Conservation (phyloP, 2,797 vertebrate genomes). For the Oceanodroma leucorhoa region DNA sequence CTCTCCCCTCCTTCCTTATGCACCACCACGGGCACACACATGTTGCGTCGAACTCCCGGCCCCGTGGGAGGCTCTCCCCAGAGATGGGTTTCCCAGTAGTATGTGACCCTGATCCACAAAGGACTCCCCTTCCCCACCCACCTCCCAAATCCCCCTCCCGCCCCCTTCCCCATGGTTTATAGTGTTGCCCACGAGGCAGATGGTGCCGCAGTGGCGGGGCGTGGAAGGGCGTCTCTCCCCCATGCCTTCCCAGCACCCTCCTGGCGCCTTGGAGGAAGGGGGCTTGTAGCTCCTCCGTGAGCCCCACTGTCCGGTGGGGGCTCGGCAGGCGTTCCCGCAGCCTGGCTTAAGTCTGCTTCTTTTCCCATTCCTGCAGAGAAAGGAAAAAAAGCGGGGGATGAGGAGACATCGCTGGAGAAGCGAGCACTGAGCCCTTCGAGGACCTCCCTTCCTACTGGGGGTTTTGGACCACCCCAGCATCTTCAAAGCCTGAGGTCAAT, state of each 20-base stretch:
- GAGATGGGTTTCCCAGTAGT: neutral
- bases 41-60: rapidly evolving
- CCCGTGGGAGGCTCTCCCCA: neutral
- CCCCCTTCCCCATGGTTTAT: constrained; percentile 7
- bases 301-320: neutral
- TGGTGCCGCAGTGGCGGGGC: neutral
- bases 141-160: constrained; percentile 7
- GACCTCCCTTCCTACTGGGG: neutral
- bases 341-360: constrained; percentile 85
- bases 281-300: neutral
- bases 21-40: neutral
- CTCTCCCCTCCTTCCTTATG: neutral
- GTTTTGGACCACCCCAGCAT: neutral
- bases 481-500: neutral
- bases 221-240: neutral
- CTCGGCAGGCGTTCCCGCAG: neutral
- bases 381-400: neutral
- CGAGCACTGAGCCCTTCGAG: neutral
- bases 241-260: neutral
- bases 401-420: neutral
- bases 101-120: neutral
- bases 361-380: constrained; percentile 90
- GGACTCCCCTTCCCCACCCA: constrained; percentile 12
- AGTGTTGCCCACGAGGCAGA: neutral
- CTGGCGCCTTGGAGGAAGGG: constrained; percentile 14